Evolutionary conservation across 64 coral and sea anemone species (phyloP).

Genomic region (Dendrophyllia cribrosa): DNA sequence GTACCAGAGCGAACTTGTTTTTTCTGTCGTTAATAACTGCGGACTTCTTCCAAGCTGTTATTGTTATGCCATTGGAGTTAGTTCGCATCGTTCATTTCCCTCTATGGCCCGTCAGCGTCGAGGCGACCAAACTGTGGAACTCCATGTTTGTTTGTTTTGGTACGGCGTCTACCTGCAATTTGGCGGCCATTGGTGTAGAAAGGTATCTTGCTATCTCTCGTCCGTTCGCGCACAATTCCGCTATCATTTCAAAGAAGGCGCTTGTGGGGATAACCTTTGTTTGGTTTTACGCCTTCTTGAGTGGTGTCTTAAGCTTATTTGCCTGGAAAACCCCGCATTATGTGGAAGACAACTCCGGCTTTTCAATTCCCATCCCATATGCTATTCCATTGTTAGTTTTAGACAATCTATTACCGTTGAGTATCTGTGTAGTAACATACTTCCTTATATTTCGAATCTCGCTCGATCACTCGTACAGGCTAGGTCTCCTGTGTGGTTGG

Average conservation of each 20-base stretch:
- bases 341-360: not conserved
- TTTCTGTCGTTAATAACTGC: conserved; percentile 40
- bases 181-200: conserved; percentile 40
- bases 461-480: not conserved
- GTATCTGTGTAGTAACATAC: conserved; percentile 18
- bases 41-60: conserved; percentile 28
- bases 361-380: conserved; percentile 25
- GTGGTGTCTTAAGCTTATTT: conserved; percentile 24
- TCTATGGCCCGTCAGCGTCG: conserved; percentile 19
- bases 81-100: conserved; percentile 34
- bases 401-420: conserved; percentile 28
- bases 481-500: not conserved
- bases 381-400: conserved; percentile 35
- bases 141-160: conserved; percentile 45
- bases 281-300: conserved; percentile 26
- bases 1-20: conserved; percentile 39
- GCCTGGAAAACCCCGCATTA: conserved; percentile 5
- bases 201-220: conserved; percentile 13
- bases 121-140: conserved; percentile 31
- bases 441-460: conserved; percentile 34
- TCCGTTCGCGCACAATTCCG: not conserved
- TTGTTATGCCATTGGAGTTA: conserved; percentile 42
- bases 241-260: conserved; percentile 24
- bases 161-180: conserved; percentile 5
- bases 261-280: not conserved